Conservation (phyloP, 2,113 vertebrate species). For the Bettongia penicillata region DNA sequence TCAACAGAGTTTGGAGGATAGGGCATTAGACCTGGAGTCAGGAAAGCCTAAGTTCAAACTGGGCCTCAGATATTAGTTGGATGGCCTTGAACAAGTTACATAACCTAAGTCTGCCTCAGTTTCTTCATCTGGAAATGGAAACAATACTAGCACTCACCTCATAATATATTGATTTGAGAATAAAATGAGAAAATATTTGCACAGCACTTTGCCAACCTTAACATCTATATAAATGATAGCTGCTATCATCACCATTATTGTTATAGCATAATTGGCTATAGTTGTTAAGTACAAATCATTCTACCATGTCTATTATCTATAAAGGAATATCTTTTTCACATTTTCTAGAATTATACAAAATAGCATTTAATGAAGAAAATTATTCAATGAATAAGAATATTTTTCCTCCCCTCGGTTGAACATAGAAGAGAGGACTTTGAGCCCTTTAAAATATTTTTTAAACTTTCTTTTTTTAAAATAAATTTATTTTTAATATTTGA, state of each 20-base stretch:
- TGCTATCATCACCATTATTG: conserved; percentile 28
- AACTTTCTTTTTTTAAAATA: too few relatives aligned
- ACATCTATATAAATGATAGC: background rate
- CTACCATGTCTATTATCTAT: conserved; percentile 62
- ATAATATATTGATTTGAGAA: background rate
- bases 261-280: conserved; percentile 54
- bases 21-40: background rate
- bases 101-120: background rate
- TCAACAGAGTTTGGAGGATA: background rate
- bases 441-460: too few relatives aligned
- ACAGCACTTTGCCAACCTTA: background rate
- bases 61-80: background rate
- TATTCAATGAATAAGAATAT: background rate
- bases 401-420: background rate
- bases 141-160: background rate
- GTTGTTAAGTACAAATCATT: conserved; percentile 67
- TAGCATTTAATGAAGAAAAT: background rate
- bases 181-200: background rate
- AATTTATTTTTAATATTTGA: too few relatives aligned
- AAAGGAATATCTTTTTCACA: conserved; percentile 59
- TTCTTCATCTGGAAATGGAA: background rate
- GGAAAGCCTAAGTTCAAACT: background rate
- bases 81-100: background rate
- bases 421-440: background rate
- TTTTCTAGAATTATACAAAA: conserved; percentile 56